phyloP scores from a whole-genome alignment of 2,888 invertebrate genomes.

The Eupsilia transversa region DNA sequence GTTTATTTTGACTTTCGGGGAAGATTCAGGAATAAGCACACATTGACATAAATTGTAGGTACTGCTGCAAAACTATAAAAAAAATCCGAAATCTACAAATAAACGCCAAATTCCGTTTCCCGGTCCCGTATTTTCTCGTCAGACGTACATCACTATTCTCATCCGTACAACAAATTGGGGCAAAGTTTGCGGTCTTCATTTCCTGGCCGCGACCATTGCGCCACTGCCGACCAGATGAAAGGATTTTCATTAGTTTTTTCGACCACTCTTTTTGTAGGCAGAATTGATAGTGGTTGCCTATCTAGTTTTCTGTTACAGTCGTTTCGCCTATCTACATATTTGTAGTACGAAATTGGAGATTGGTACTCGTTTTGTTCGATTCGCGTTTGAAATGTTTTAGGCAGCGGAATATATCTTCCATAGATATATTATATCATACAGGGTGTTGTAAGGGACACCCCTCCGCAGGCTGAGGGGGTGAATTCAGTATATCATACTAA shows the following conservation, averaged over 20 bases:
- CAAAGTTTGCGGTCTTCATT: conserved; percentile 84
- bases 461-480: too few relatives aligned
- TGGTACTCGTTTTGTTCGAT: conserved; percentile 27
- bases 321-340: conserved; percentile 55
- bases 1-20: too few relatives aligned
- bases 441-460: too few relatives aligned
- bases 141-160: conserved; percentile 58
- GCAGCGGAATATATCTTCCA: neutral
- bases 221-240: conserved; percentile 65
- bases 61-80: neutral
- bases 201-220: conserved; percentile 74
- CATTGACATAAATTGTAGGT: too few relatives aligned
- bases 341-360: conserved; percentile 57
- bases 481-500: too few relatives aligned
- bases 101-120: conserved; percentile 3
- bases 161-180: conserved; percentile 69
- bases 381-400: conserved; percentile 24
- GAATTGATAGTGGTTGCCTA: conserved; percentile 61
- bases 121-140: conserved; percentile 25
- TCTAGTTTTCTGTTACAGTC: conserved; percentile 47
- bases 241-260: conserved; percentile 70
- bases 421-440: too few relatives aligned
- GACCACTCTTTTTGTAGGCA: conserved; percentile 59
- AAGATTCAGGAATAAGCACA: too few relatives aligned
- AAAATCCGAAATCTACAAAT: neutral